Evolutionary conservation across 2,113 vertebrate species (phyloP).

Genomic region (Micromys minutus): DNA sequence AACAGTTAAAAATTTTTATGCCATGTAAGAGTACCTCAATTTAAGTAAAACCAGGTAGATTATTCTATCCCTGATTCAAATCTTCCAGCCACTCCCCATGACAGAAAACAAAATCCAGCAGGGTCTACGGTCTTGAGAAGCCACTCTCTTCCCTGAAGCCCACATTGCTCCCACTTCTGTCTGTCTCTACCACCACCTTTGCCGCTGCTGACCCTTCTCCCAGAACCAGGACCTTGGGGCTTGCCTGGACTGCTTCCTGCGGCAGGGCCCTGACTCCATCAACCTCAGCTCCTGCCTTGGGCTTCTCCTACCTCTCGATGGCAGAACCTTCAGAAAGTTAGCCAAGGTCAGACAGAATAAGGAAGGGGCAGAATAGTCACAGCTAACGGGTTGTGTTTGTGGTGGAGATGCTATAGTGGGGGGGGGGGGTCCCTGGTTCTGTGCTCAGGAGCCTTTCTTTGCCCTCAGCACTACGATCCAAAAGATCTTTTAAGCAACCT

Average conservation of each 20-base stretch:
- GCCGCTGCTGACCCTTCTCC: background rate
- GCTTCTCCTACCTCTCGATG: background rate
- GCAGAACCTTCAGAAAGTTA: background rate
- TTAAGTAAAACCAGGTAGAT: background rate
- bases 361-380: background rate
- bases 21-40: background rate
- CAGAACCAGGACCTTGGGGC: background rate
- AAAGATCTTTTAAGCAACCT: background rate
- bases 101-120: background rate
- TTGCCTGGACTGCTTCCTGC: background rate
- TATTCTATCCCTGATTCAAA: background rate
- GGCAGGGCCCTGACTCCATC: no score
- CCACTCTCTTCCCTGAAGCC: background rate
- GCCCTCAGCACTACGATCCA: background rate
- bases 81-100: background rate
- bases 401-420: background rate
- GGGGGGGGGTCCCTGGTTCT: background rate
- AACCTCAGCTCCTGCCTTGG: background rate
- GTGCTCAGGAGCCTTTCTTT: background rate
- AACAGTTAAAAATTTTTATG: background rate
- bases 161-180: background rate
- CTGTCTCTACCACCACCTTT: background rate
- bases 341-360: background rate
- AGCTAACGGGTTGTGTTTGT: background rate
- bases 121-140: background rate